Evolutionary conservation across 2,113 vertebrate species (phyloP).

Genomic region (Spermophilus dauricus): DNA sequence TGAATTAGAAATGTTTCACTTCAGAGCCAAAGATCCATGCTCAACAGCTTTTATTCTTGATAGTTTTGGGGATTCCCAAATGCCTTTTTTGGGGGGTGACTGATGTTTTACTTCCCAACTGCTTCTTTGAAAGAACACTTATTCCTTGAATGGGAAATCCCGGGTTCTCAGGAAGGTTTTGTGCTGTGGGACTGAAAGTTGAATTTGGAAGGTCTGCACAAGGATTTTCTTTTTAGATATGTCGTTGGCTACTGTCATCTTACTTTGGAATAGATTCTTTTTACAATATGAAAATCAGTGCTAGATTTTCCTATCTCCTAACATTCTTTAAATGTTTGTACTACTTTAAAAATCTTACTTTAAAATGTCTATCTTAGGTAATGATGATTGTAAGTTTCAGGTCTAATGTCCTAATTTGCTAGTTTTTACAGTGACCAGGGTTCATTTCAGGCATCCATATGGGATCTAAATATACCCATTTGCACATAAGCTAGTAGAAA

Average conservation of each 20-base stretch:
- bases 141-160: background rate
- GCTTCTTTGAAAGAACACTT: constrained; percentile 23
- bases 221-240: constrained; percentile 47
- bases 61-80: background rate
- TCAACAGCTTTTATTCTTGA: constrained; percentile 29
- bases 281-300: background rate
- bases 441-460: constrained; percentile 74
- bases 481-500: constrained; percentile 44
- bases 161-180: background rate
- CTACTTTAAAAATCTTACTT: background rate
- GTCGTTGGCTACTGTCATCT: constrained; percentile 25
- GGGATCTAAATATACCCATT: constrained; percentile 54
- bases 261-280: constrained; percentile 45
- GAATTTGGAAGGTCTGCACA: background rate
- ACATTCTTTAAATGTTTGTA: background rate
- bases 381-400: background rate
- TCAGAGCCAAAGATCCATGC: background rate
- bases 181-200: background rate
- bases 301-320: background rate
- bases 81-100: constrained; percentile 9
- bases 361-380: constrained; percentile 19
- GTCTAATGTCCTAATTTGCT: constrained; percentile 54
- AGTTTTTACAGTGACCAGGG: constrained; percentile 69
- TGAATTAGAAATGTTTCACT: background rate
- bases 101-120: constrained; percentile 3